phyloP scores from a whole-genome alignment of 2,888 invertebrate genomes.

The Hypomecis atomaria region DNA sequence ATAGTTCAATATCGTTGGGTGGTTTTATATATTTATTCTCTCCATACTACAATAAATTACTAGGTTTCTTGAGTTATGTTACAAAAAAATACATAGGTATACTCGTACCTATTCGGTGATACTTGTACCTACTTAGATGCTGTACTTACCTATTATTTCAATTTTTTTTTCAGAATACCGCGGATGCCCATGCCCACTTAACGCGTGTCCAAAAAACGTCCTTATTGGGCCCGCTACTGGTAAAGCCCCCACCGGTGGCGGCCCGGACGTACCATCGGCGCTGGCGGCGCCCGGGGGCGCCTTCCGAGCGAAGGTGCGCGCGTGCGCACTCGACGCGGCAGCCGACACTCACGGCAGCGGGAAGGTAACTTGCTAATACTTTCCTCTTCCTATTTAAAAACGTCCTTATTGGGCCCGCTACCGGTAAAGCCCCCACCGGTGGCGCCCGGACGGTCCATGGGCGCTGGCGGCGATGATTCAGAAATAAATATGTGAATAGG shows the following conservation, averaged over 20 bases:
- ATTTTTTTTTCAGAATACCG: slow-evolving; percentile 71
- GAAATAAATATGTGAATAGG: no score
- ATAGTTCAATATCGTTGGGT: no score
- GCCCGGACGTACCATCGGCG: slow-evolving; percentile 75
- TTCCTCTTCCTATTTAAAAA: no score
- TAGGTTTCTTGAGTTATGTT: no score
- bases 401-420: slow-evolving; percentile 90
- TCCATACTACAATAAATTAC: no score
- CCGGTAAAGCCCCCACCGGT: slow-evolving; percentile 95
- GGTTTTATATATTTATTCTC: no score
- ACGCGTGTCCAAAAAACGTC: slow-evolving; percentile 99
- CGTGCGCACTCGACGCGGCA: slow-evolving; percentile 72
- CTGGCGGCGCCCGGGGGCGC: slow-evolving; percentile 80
- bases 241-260: slow-evolving; percentile 93
- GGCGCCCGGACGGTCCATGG: slow-evolving; percentile 80
- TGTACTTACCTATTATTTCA: not conserved
- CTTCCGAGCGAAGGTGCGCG: slow-evolving; percentile 82
- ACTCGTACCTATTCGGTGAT: no score
- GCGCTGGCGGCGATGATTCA: slow-evolving; percentile 74
- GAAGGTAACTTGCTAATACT: slow-evolving; percentile 59
- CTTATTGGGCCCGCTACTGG: slow-evolving; percentile 99
- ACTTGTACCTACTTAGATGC: no score
- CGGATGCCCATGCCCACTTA: slow-evolving; percentile 95
- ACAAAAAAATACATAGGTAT: no score
- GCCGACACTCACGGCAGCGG: slow-evolving; percentile 78